These are phyloP conservation scores for Virgularia gustaviana DNA, from an alignment of 92 coral and sea anemone species.

Conservation along the genomic window DNA sequence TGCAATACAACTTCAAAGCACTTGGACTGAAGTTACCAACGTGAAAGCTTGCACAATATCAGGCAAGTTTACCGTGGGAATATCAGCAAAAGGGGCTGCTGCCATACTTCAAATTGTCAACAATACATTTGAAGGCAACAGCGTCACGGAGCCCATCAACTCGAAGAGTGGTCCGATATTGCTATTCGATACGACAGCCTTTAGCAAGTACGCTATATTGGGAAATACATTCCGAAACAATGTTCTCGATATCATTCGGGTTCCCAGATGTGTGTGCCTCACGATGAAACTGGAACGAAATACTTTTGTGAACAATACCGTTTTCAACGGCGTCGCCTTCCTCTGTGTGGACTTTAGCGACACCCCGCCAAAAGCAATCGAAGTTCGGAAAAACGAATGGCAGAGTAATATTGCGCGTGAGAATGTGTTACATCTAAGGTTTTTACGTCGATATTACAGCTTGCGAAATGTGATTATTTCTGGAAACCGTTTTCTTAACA, in stretches of 20 bases:
- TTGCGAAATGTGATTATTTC: too few species aligned
- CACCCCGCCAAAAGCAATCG: too few species aligned
- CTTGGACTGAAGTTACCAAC: too few species aligned
- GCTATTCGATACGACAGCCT: not conserved
- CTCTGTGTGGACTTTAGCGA: not conserved
- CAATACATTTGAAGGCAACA: slow-evolving; percentile 13
- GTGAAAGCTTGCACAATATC: too few species aligned
- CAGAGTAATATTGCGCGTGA: not conserved
- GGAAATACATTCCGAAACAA: slow-evolving; percentile 11
- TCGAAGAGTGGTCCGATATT: not conserved
- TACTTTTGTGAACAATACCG: slow-evolving; percentile 1
- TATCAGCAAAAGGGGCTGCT: too few species aligned
- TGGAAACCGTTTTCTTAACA: slow-evolving; percentile 4
- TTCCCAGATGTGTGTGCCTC: not conserved
- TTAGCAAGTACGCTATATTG: not conserved
- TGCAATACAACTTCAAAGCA: too few species aligned
- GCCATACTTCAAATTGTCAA: too few species aligned
- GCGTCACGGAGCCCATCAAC: too few species aligned
- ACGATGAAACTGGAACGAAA: not conserved
- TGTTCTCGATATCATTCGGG: not conserved
- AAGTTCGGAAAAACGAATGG: not conserved
- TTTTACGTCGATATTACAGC: too few species aligned
- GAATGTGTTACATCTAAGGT: not conserved
- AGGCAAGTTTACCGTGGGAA: too few species aligned
- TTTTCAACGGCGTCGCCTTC: not conserved